Evolutionary conservation across 2,113 vertebrate species (phyloP).

Genomic region (Corvus cornix): DNA sequence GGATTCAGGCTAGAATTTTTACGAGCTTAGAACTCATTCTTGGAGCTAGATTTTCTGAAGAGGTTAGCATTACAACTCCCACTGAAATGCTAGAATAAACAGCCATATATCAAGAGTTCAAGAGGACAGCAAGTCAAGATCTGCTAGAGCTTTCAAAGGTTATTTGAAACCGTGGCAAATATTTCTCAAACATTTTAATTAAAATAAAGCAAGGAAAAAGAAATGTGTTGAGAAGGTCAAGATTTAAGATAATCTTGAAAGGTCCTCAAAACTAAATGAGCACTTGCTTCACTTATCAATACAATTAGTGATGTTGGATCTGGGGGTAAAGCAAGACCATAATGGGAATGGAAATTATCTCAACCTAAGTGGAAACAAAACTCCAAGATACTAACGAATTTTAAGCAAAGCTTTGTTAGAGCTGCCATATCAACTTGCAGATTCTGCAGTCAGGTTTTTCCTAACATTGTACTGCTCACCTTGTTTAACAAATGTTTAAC

Average conservation of each 20-base stretch:
- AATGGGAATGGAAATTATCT: background rate
- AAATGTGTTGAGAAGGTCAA: background rate
- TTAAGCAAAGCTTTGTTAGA: background rate
- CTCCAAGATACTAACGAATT: background rate
- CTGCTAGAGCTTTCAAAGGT: constrained; percentile 3
- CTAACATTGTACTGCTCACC: background rate
- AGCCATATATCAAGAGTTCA: background rate
- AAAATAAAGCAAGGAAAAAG: background rate
- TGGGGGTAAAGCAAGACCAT: background rate
- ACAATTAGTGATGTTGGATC: background rate
- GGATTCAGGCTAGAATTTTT: constrained; percentile 15
- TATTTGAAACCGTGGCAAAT: constrained; percentile 5
- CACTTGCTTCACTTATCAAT: background rate
- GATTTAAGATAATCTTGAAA: background rate
- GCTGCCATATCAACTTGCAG: background rate
- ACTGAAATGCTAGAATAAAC: constrained; percentile 19
- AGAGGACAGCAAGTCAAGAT: background rate
- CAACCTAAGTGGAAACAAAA: background rate
- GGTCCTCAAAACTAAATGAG: constrained; percentile 24
- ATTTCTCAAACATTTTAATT: constrained; percentile 11
- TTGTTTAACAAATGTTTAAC: background rate
- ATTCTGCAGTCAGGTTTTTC: background rate
- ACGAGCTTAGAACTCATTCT: background rate
- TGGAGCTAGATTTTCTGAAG: background rate
- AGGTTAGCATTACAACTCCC: background rate